phyloP scores from a whole-genome alignment of 2,888 invertebrate species.

The Lacanobia wlatinum region DNA sequence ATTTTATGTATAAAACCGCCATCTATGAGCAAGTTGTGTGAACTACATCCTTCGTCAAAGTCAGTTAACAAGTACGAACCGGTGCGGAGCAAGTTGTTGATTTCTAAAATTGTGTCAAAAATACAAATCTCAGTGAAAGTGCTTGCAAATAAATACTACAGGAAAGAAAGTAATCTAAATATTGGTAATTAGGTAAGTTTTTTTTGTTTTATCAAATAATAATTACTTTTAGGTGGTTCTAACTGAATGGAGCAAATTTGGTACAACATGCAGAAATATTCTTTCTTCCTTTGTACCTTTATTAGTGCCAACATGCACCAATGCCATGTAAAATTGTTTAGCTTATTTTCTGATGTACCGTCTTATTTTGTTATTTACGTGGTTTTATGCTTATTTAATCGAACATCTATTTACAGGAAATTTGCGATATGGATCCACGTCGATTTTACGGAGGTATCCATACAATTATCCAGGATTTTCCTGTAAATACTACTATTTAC shows the following conservation, averaged over 20 bases:
- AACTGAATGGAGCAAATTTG: neutral
- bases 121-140: too few relatives aligned
- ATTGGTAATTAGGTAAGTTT: too few relatives aligned
- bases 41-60: too few relatives aligned
- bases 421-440: constrained; percentile 1
- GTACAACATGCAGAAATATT: neutral
- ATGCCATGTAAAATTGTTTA: neutral
- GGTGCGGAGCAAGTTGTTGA: too few relatives aligned
- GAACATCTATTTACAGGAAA: neutral
- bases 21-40: too few relatives aligned
- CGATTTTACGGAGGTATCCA: constrained; percentile 1
- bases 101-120: too few relatives aligned
- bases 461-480: constrained; percentile 1
- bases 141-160: too few relatives aligned
- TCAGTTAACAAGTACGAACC: too few relatives aligned
- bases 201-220: too few relatives aligned
- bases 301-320: neutral
- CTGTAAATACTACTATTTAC: too few relatives aligned
- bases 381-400: constrained; percentile 4
- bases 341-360: neutral
- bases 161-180: too few relatives aligned
- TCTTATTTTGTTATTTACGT: constrained; percentile 2
- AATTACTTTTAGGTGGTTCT: too few relatives aligned
- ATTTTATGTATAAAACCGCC: constrained; percentile 4
- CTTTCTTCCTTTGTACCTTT: neutral